These are phyloP conservation scores for Musca vetustissima DNA, from an alignment of 1,140 invertebrate species.

Conservation along the genomic window DNA sequence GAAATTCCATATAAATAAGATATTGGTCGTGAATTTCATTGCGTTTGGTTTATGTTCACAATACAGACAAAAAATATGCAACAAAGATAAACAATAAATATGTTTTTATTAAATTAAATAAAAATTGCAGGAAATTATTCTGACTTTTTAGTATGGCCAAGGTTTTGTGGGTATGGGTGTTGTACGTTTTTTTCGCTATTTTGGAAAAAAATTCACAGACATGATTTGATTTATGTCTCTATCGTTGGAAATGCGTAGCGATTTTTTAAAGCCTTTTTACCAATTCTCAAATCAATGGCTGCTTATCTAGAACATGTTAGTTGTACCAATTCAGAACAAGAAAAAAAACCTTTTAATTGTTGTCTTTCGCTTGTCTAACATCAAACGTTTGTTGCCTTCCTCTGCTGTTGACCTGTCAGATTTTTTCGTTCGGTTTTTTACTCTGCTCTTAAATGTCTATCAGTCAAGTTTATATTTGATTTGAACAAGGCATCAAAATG, in stretches of 20 bases:
- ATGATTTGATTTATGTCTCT: slow-evolving; percentile 13
- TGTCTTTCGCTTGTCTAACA: slow-evolving; percentile 4
- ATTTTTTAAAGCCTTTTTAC: too few relatives aligned
- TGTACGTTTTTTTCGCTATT: background rate
- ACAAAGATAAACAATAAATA: too few relatives aligned
- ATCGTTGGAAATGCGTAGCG: too few relatives aligned
- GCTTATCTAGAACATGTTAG: slow-evolving; percentile 5
- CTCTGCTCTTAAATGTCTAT: background rate
- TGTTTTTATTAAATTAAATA: slow-evolving; percentile 7
- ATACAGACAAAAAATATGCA: too few relatives aligned
- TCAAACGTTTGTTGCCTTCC: background rate
- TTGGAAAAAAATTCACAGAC: background rate
- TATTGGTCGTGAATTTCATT: background rate
- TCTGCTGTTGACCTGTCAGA: background rate
- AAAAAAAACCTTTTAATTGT: slow-evolving; percentile 10
- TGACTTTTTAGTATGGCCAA: too few relatives aligned
- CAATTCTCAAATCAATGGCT: background rate
- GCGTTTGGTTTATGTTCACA: too few relatives aligned
- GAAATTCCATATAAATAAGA: background rate
- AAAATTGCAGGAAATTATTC: too few relatives aligned
- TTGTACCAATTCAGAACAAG: background rate
- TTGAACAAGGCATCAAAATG: background rate
- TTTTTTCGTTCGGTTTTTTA: background rate
- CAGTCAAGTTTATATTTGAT: background rate
- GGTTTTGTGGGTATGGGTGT: too few relatives aligned